phyloP scores from a whole-genome alignment of 2,797 vertebrate genomes.

The Coendou prehensilis region DNA sequence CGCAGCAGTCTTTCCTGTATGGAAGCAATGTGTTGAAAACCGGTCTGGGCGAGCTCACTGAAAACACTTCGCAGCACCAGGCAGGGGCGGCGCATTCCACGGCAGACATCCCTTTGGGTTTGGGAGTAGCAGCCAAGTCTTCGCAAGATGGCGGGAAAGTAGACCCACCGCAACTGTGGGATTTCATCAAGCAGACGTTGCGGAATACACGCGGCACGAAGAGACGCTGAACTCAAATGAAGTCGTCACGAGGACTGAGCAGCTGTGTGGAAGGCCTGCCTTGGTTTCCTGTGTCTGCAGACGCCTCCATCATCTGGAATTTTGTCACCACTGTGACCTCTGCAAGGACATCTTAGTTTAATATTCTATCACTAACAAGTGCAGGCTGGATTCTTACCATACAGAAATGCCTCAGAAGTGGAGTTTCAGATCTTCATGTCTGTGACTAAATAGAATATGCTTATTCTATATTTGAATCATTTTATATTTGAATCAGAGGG shows the following conservation, averaged over 20 bases:
- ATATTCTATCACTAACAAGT: not conserved
- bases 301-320: constrained; percentile 36
- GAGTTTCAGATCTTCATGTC: constrained; percentile 40
- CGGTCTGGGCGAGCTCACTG: constrained; percentile 93
- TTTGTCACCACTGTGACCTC: constrained; percentile 59
- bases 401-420: constrained; percentile 17
- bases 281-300: constrained; percentile 58
- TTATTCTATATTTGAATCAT: constrained; percentile 8
- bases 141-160: constrained; percentile 96
- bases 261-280: not conserved
- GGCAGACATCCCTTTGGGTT: constrained; percentile 96
- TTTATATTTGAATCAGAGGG: constrained; percentile 36
- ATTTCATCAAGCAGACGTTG: constrained; percentile 85
- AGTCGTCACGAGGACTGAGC: not conserved
- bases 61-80: constrained; percentile 93
- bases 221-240: constrained; percentile 92
- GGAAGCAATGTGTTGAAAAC: constrained; percentile 97
- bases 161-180: constrained; percentile 96
- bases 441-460: constrained; percentile 44
- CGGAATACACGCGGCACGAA: constrained; percentile 95
- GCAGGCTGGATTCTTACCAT: not conserved
- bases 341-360: constrained; percentile 53
- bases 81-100: constrained; percentile 98
- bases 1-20: constrained; percentile 96
- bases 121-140: constrained; percentile 96